Evolutionary conservation across 2,888 invertebrate genomes (phyloP), one percentile per base, ranked within the genome.

Genomic region (Lamproptera curius): DNA sequence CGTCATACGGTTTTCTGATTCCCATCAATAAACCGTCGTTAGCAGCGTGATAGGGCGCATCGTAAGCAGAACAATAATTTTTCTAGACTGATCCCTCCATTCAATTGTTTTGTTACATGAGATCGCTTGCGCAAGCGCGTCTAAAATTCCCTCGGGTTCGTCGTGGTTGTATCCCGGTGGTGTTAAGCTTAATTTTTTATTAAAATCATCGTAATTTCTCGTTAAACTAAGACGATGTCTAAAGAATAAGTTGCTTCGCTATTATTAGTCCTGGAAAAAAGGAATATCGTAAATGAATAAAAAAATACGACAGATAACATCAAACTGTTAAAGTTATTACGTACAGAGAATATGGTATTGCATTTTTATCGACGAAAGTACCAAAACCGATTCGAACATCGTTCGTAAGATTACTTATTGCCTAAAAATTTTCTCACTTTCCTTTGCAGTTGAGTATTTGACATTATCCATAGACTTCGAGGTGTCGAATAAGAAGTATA

Each of bases 401-500:
- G 0, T 76, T 84, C 0, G 94, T 93, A 52, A 92, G 77, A 1
- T 73, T 80, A 49, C 65, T 70, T 89, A 94, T 89, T 1, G 86
- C 79, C 0, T 65, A 52, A 1, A 90, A 23, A 92, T 73, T 28
- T 80, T 61, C 37, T 70, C 61, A 16, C 90, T 91, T 14, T 91
- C 73, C 10, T 60, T 70, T 51, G 81, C 90, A 1, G 90, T 68
- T 15, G 67, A 67, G 0, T 82, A 73, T 70, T 90, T 91, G 56
- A 93, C 89, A 9, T 68, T 67, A 16, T 72, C 67, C 95, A 95
- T 95, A 0, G 93, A 92, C 8, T 76, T 70, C 0, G 95, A 95
- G 35, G 93, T 79, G 62, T 96, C 95, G 90, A 95, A 91, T 42
- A 96, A 80, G 63, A 94, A 95, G 72, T 96, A 96, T 31, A 96